Conservation (phyloP, 2,113 vertebrate species). For the Beaufortia kweichowensis region DNA sequence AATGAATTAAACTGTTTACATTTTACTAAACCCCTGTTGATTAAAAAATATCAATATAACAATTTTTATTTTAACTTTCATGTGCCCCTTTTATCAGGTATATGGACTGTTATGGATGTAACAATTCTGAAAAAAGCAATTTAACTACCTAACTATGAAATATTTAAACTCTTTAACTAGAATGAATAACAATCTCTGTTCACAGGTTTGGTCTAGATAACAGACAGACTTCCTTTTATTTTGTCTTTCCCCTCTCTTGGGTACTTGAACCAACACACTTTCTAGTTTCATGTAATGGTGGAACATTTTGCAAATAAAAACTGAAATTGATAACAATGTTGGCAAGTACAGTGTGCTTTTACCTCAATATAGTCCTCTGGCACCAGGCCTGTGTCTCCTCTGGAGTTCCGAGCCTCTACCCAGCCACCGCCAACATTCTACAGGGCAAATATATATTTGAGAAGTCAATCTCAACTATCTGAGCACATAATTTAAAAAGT, state of each 20-base stretch:
- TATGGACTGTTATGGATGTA: too few relatives aligned
- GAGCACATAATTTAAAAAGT: neutral
- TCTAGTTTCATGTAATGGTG: neutral
- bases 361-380: constrained; percentile 85
- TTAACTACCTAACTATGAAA: too few relatives aligned
- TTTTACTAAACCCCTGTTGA: too few relatives aligned
- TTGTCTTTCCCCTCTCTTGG: neutral
- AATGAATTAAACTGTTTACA: too few relatives aligned
- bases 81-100: too few relatives aligned
- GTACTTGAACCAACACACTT: neutral
- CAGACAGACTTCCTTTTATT: neutral
- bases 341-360: constrained; percentile 49
- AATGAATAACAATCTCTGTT: neutral
- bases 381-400: constrained; percentile 81
- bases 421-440: constrained; percentile 85
- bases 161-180: too few relatives aligned
- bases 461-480: neutral
- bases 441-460: too few relatives aligned
- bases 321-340: too few relatives aligned
- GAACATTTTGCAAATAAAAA: too few relatives aligned
- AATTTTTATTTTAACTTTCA: too few relatives aligned
- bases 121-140: too few relatives aligned
- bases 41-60: too few relatives aligned
- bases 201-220: neutral
- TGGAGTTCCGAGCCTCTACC: constrained; percentile 82